Base-by-base conservation (phyloP, 2,113 vertebrate genomes). In the Gobiocypris rarus region DNA sequence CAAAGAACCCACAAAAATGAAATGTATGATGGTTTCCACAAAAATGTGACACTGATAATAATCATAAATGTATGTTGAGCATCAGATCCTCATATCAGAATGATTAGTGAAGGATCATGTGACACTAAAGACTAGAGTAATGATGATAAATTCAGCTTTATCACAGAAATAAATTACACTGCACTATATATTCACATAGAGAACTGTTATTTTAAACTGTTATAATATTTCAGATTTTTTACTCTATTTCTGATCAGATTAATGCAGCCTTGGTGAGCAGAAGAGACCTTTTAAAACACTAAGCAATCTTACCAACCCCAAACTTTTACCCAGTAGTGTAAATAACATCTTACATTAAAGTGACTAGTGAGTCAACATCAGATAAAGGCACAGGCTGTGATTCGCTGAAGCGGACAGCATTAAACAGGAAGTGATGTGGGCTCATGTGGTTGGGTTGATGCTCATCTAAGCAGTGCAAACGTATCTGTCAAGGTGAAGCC, bases 341-440 rank as follows among this genome's bases (percentile, higher is more conserved):
- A 75, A 43, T 13, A 10, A 43, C 71, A 75, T 28, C n/a, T 26
- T 28, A 1, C 2, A 14, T 50, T 4, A 73, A 24, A 74, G 45
- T n/a, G 26, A 0, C 3, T 54, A 75, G 48, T 22, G 26, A 34
- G 26, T 6, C 17, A 22, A n/a, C 22, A 34, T 22, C 48, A 38
- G 50, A 75, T 31, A 34, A 22, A 75, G 15, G 9, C 17, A 22
- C 17, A n/a, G 19, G 17, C 50, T 11, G 24, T 13, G 28, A 38
- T 22, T 1, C 0, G 17, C 48, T 34, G 22, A 75, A 31, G 45
- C 24, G 28, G 26, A 50, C 50, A 11, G 50, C 15, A 26, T 75
- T 19, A 54, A 52, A 54, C 73, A 75, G 48, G 17, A 75, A 15
- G 74, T 31, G 52, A 58, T 75, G 26, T 75, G 26, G 75, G 50